Evolutionary conservation across 2,888 invertebrate genomes (phyloP), one percentile per base, ranked within the genome.

Genomic region (Phengaris alcon): DNA sequence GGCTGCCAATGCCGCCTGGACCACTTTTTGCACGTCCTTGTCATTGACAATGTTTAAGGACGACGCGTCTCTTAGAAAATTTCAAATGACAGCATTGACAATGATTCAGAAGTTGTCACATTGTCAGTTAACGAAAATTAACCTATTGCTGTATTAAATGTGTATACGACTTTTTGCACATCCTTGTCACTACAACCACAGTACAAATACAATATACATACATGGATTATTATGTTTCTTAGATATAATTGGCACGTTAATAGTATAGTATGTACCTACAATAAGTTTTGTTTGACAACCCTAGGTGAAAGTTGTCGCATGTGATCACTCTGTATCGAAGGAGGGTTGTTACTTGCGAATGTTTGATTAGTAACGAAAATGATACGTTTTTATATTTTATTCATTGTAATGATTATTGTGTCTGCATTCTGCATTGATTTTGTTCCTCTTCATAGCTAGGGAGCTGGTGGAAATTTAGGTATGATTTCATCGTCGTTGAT

Each of bases 21-120:
- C 64, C 35, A 44, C 64, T 64, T 64, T 64, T 64, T 64, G 64
- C 77, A 79, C 79, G 79, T 12, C 70, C 68, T 52, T 52, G 12
- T 51, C 70, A 22, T 51, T 48, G 51, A 48, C 51, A 70, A 70
- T 51, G 15, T 46, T 5, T 9, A 69, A 51, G 48, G 48, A 69
- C 52, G 52, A 2, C 10, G 6, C 5, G 6, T 2, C 52, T 35
- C 35, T 52, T 12, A 12, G 9, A 35, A 35, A 35, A 35, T 35
- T 35, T 35, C 9, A 8, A 59, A 7, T 64, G 64, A 35, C 44
- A 44, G 35, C 52, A 12, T 10, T 64, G 10, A 12, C 64, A 13
- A 35, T 64, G 13, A 35, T 44, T 44, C 35, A 35, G 64, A 44
- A 64, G 52, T 12, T 9, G 8, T 12, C 9, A 12, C 2, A 35